Evolutionary conservation across 2,113 vertebrate genomes (phyloP).

Genomic region (Peromyscus maniculatus): DNA sequence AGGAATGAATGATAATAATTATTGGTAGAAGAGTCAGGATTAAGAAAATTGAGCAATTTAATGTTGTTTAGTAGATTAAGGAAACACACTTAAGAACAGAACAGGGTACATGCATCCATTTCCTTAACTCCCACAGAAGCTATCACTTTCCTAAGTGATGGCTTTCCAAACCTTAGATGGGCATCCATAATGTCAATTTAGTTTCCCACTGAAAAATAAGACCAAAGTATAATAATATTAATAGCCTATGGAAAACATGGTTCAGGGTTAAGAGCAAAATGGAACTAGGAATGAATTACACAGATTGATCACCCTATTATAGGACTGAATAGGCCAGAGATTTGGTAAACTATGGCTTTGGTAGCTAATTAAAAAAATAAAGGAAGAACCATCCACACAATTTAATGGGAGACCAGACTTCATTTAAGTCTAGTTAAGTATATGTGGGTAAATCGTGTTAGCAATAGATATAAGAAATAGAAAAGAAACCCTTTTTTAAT

Average conservation of each 20-base stretch:
- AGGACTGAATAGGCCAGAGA: neutral
- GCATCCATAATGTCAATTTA: neutral
- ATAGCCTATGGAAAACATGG: neutral
- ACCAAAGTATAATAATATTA: neutral
- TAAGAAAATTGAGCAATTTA: neutral
- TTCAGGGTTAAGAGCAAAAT: neutral
- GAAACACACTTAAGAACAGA: constrained; percentile 6
- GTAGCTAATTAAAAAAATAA: neutral
- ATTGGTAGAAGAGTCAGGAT: neutral
- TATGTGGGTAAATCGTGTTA: neutral
- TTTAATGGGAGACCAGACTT: neutral
- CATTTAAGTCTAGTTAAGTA: neutral
- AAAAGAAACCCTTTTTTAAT: constrained; percentile 1
- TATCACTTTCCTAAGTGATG: neutral
- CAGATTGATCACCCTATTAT: neutral
- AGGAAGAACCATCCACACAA: neutral
- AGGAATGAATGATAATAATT: neutral
- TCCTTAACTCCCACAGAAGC: neutral
- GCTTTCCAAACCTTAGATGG: neutral
- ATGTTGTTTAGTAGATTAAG: neutral
- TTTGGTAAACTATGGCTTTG: neutral
- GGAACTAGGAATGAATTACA: neutral
- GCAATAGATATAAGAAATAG: neutral
- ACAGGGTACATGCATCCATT: neutral
- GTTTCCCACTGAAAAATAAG: neutral